A percentile compares a stretch with the other conserved stretches of the same genome.
Conservation (phyloP, 2,797 vertebrate genomes). For the Botia kubotai region DNA sequence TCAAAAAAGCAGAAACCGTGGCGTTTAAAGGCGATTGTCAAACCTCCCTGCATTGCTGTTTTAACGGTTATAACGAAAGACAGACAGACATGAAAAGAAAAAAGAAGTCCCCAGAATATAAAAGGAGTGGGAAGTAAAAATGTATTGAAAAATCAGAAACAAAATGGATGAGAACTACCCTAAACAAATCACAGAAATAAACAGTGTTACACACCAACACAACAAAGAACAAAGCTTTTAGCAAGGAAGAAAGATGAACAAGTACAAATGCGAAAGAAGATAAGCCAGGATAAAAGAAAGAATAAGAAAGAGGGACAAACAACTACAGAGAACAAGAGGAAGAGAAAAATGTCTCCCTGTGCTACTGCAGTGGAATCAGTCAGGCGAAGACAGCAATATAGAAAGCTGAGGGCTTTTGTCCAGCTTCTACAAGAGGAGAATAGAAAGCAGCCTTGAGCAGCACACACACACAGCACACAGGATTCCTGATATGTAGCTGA, state of each 20-base stretch:
- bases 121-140: not conserved
- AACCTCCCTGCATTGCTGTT: too few species aligned
- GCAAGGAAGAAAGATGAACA: slow-evolving; percentile 1
- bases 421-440: slow-evolving; percentile 24
- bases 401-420: slow-evolving; percentile 37
- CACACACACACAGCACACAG: not conserved
- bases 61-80: too few species aligned
- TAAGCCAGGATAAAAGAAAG: not conserved
- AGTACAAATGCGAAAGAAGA: not conserved
- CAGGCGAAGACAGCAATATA: slow-evolving; percentile 43
- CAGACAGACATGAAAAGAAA: too few species aligned
- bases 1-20: not conserved
- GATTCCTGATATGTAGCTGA: not conserved
- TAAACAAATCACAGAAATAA: not conserved
- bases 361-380: slow-evolving; percentile 30
- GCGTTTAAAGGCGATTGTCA: not conserved
- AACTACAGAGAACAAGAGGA: slow-evolving; percentile 9
- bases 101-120: not conserved
- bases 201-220: not conserved
- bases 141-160: not conserved
- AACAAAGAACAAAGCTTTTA: not conserved
- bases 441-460: slow-evolving; percentile 37
- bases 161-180: not conserved
- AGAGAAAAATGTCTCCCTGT: slow-evolving; percentile 22
- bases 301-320: slow-evolving; percentile 6